Evolutionary conservation across 2,113 vertebrate genomes (phyloP).

Genomic region (rabbit (Oryctolagus cuniculus)): DNA sequence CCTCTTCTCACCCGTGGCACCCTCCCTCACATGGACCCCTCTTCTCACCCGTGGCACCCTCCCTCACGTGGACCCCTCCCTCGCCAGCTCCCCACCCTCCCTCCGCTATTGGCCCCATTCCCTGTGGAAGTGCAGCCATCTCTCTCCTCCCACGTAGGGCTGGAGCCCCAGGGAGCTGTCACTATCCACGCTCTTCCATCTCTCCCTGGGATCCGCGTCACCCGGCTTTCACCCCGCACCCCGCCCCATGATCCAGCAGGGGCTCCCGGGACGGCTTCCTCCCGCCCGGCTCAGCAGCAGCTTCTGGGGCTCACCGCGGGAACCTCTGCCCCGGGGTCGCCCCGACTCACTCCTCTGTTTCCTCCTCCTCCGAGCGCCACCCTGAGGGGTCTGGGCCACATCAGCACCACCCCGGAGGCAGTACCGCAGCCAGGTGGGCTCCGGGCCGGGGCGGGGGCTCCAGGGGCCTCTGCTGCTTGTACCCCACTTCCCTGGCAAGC

Average conservation of each 20-base stretch:
- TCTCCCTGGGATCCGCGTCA: fast-evolving
- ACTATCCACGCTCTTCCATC: neutral
- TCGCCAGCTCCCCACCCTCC: fast-evolving
- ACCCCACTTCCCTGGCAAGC: too few species aligned
- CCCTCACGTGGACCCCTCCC: neutral
- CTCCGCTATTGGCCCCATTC: neutral
- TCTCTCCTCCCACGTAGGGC: neutral
- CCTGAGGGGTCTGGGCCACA: neutral
- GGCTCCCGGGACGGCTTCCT: neutral
- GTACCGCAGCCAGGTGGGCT: too few species aligned
- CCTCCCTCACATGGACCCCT: too few species aligned
- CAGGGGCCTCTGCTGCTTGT: fast-evolving
- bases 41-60: too few species aligned
- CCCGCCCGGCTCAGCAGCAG: fast-evolving
- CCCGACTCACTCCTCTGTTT: neutral
- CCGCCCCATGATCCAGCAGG: neutral
- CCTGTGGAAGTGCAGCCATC: neutral
- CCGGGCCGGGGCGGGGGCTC: fast-evolving
- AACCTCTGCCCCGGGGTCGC: too few species aligned
- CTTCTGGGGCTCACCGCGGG: neutral
- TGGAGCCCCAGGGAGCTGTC: too few species aligned
- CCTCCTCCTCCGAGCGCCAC: neutral
- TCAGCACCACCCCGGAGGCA: neutral
- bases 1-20: too few species aligned
- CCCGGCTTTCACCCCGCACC: too few species aligned